Evolutionary conservation across 64 coral and sea anemone genomes (phyloP), one percentile per base, ranked within the genome.

Genomic region (Montipora capricornis): DNA sequence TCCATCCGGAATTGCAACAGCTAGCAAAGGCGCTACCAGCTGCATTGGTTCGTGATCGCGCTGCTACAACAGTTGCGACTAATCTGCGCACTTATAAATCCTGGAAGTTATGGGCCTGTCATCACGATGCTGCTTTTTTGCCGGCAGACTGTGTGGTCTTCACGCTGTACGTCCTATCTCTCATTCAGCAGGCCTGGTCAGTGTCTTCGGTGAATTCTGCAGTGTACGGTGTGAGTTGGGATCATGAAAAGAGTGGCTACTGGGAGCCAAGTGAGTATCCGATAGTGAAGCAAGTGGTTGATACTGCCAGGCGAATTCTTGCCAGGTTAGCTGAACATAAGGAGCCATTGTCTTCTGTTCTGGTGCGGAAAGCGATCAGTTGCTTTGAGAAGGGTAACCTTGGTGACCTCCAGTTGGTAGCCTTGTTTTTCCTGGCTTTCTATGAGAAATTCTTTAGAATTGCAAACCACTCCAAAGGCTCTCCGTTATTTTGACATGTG

Each of bases 371-470:
- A 46, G 71, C 83, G 52, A 9, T 91, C 64, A 83, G 37, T 46
- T 49, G 79, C 19, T 24, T 87, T 12, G 62, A 62, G 44, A 87
- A 44, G 49, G 91, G 91, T 16, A 79, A 20, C n/a, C 52, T 87
- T 79, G 91, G 8, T 11, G 14, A 87, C 47, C 4, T 87, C 24
- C 91, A 93, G n/a, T 2, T 93, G 4, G 81, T 57, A 13, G 50
- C 58, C 11, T 22, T 93, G 91, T 47, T 87, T 15, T 55, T 74
- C 61, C 26, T 78, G 4, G 91, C 50, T 16, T 92, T 86, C 24
- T 87, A 86, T 57, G 91, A 57, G 64, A 89, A 11, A 89, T 89
- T 74, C 60, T 94, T 29, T 87, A 89, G 17, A 80, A 89, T 53
- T 66, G 79, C n/a, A 89, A 94, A 3, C 74, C 51, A 11, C 64